Conservation (phyloP, 1,140 invertebrate species). For the Caenorhabditis tropicalis region DNA sequence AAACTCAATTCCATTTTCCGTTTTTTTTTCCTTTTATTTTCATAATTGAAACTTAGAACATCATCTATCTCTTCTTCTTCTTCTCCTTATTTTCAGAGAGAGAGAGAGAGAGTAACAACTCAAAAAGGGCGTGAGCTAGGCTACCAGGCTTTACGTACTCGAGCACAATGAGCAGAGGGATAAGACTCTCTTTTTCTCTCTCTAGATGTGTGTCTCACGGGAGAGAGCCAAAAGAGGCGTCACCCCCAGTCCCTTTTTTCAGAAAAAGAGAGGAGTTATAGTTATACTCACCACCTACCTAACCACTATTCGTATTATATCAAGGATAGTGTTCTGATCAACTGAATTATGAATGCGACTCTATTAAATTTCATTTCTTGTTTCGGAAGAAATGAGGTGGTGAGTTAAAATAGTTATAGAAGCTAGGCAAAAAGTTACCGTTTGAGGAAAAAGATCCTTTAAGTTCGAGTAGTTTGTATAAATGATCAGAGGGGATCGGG, state of each 20-base stretch:
- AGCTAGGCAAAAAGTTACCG: too few species aligned
- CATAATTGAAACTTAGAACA: not conserved
- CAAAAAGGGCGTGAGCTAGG: conserved; percentile 9
- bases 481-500: too few species aligned
- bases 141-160: not conserved
- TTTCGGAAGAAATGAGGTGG: not conserved
- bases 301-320: not conserved
- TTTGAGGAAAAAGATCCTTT: too few species aligned
- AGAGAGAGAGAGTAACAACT: not conserved
- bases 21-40: not conserved
- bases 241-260: not conserved
- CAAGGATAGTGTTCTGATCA: not conserved
- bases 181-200: not conserved
- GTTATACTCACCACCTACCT: not conserved
- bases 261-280: conserved; percentile 5
- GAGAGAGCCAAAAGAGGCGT: conserved; percentile 20
- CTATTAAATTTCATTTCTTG: not conserved
- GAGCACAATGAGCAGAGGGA: conserved; percentile 36
- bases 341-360: not conserved
- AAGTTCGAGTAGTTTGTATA: too few species aligned
- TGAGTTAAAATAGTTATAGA: not conserved
- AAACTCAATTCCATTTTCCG: not conserved
- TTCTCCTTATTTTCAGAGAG: not conserved
- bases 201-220: conserved; percentile 11
- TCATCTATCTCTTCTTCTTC: not conserved